phyloP scores from a whole-genome alignment of 2,888 invertebrate species.

The Tetramorium bicarinatum region DNA sequence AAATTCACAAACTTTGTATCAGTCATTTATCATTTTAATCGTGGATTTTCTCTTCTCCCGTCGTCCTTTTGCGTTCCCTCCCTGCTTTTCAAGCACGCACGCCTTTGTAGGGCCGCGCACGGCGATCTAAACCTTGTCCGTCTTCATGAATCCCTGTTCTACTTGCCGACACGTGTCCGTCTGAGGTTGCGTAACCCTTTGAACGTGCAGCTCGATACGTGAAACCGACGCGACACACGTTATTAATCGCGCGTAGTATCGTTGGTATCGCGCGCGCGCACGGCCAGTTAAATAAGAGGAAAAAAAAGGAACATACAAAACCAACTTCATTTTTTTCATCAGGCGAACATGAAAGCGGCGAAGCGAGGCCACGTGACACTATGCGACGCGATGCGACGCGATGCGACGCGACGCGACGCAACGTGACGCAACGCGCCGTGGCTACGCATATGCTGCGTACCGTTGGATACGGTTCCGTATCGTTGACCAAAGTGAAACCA shows the following conservation, averaged over 20 bases:
- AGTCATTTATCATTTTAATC: background rate
- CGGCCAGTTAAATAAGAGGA: background rate
- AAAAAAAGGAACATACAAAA: conserved; percentile 80
- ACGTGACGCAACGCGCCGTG: background rate
- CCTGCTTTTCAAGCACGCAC: background rate
- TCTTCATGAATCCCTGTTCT: conserved; percentile 78
- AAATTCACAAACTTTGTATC: background rate
- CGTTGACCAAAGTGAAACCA: conserved; percentile 53
- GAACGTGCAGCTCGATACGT: conserved; percentile 27
- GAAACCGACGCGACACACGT: background rate
- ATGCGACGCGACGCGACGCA: conserved; percentile 42
- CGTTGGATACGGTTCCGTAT: conserved; percentile 23
- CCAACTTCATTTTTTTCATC: conserved; percentile 81
- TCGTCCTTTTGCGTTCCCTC: background rate
- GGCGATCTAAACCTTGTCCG: conserved; percentile 56
- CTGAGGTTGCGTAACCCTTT: conserved; percentile 78
- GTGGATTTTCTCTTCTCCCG: background rate
- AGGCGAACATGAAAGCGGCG: conserved; percentile 76
- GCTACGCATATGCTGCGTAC: conserved; percentile 7
- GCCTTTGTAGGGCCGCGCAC: conserved; percentile 32
- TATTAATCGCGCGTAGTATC: background rate
- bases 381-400: conserved; percentile 43
- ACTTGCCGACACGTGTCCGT: conserved; percentile 81
- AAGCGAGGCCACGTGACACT: conserved; percentile 45
- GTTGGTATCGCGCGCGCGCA: background rate